Conservation (phyloP, 2,888 invertebrate species). For the Polyommatus iphigenia region DNA sequence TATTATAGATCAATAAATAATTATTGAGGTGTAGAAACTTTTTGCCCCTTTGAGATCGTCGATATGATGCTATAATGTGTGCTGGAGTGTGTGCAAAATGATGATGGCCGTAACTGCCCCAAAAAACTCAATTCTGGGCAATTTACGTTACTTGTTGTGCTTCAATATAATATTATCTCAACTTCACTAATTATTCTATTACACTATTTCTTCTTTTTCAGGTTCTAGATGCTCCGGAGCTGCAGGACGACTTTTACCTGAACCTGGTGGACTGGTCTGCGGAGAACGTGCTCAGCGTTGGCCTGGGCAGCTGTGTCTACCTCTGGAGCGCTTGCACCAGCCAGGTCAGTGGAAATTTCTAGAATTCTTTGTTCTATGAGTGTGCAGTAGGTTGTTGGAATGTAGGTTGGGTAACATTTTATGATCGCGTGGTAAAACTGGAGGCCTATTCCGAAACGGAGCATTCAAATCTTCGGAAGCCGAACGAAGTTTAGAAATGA, state of each 20-base stretch:
- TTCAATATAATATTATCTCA: neutral
- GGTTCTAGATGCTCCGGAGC: slow-evolving; percentile 95
- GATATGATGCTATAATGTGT: too few relatives aligned
- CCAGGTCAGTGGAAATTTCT: slow-evolving; percentile 80
- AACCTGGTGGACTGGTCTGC: slow-evolving; percentile 99
- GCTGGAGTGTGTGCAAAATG: too few relatives aligned
- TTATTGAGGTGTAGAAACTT: too few relatives aligned
- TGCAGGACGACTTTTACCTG: slow-evolving; percentile 99
- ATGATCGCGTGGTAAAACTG: neutral
- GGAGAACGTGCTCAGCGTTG: slow-evolving; percentile 98
- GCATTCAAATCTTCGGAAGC: too few relatives aligned
- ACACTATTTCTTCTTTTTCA: slow-evolving; percentile 4
- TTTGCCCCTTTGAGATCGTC: too few relatives aligned
- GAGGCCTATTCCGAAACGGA: too few relatives aligned
- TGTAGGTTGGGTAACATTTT: neutral
- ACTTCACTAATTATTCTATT: neutral
- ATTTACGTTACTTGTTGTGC: neutral
- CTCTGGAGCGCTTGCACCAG: slow-evolving; percentile 99
- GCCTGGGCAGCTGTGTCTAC: slow-evolving; percentile 98
- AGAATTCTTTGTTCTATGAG: neutral
- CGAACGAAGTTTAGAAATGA: too few relatives aligned
- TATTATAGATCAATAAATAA: too few relatives aligned
- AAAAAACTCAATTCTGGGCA: neutral
- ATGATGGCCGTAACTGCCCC: neutral
- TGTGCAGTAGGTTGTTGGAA: neutral